A percentile compares a stretch with the other conserved stretches of the same genome.
Conservation (phyloP, 2,113 vertebrate species). For the Sula dactylatra region DNA sequence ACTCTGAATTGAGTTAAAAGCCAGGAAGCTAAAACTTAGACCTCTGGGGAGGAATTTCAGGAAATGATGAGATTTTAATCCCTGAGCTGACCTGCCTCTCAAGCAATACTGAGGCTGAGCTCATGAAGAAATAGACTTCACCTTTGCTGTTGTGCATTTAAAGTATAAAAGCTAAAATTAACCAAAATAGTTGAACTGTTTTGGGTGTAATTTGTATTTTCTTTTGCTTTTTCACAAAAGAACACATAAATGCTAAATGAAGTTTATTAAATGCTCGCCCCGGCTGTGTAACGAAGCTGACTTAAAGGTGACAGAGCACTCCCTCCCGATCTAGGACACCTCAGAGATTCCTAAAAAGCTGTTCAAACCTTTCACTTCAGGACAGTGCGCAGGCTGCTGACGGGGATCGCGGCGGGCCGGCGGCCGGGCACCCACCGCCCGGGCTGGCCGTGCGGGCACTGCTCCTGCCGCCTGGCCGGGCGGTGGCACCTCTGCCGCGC, state of each 20-base stretch:
- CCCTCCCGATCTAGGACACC: not conserved
- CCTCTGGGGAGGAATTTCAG: not conserved
- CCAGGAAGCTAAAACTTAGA: not conserved
- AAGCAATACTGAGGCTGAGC: too few relatives aligned
- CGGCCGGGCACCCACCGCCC: not conserved
- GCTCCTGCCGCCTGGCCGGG: not conserved
- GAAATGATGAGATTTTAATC: not conserved
- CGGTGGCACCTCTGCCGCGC: not conserved
- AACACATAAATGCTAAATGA: not conserved
- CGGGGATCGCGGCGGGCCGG: accelerated
- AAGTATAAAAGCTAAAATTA: not conserved
- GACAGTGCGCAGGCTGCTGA: accelerated
- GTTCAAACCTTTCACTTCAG: accelerated
- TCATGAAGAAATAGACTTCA: not conserved
- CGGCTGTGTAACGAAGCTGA: not conserved
- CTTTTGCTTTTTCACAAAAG: not conserved
- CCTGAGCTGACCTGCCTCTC: not conserved
- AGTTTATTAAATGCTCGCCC: not conserved
- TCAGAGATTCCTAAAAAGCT: not conserved
- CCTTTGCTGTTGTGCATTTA: not conserved
- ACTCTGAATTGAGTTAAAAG: not conserved
- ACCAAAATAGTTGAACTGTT: not conserved
- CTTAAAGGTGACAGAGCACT: not conserved
- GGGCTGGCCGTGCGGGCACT: not conserved
- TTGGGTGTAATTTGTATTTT: not conserved